Conservation (phyloP, 2,113 vertebrate genomes). For the Oceanodroma tethys region DNA sequence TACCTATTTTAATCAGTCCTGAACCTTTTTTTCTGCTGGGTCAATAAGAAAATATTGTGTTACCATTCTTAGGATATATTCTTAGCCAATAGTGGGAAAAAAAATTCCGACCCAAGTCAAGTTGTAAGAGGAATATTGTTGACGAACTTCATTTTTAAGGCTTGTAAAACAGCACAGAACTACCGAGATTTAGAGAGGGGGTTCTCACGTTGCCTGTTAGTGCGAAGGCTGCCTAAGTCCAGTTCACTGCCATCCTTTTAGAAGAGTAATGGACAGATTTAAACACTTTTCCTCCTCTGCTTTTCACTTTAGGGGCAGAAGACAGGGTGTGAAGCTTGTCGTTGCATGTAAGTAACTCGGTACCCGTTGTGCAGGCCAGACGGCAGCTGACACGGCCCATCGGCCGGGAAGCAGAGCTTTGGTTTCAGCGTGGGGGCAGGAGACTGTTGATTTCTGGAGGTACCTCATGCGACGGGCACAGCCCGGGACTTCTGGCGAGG, state of each 20-base stretch:
- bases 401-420: background rate
- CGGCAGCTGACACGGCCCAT: fast-evolving
- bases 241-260: background rate
- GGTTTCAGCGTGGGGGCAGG: fast-evolving
- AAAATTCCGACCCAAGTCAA: background rate
- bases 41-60: background rate
- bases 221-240: background rate
- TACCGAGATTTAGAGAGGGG: background rate
- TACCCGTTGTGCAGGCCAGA: background rate
- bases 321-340: background rate
- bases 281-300: background rate
- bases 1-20: background rate
- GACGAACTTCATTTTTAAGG: background rate
- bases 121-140: background rate
- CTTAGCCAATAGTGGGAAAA: background rate
- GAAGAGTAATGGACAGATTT: background rate
- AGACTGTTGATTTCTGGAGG: fast-evolving
- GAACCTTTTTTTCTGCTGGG: background rate
- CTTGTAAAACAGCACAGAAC: background rate
- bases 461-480: background rate
- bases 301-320: background rate
- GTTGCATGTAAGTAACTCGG: background rate
- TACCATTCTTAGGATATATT: background rate
- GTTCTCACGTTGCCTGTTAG: background rate
- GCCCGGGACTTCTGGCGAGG: background rate